Evolutionary conservation across 2,113 vertebrate genomes (phyloP).

Genomic region (Lepidothrix coronata): DNA sequence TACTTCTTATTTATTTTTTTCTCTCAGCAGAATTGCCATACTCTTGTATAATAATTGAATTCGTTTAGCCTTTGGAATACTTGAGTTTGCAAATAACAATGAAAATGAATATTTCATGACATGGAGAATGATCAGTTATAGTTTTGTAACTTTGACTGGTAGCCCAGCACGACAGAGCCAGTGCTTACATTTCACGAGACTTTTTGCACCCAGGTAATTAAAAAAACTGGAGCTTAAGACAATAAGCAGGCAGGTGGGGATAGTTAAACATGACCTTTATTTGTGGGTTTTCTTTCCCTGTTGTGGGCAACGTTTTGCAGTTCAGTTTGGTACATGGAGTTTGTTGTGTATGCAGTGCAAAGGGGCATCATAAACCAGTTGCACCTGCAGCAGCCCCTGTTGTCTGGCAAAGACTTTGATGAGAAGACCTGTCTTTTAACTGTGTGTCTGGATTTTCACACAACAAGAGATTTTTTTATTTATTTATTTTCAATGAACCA

Average conservation of each 20-base stretch:
- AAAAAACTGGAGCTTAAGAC: neutral
- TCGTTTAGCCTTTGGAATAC: slow-evolving; percentile 61
- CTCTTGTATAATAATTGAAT: slow-evolving; percentile 60
- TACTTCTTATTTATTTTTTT: slow-evolving; percentile 39
- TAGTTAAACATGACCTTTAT: slow-evolving; percentile 20
- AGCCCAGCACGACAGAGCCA: neutral
- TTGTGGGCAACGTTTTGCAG: neutral
- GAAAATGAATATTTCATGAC: slow-evolving; percentile 68
- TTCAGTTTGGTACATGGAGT: neutral
- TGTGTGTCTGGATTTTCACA: neutral
- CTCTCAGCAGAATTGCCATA: slow-evolving; percentile 27
- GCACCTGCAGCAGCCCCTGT: slow-evolving; percentile 55
- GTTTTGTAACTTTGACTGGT: slow-evolving; percentile 47
- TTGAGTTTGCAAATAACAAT: slow-evolving; percentile 65
- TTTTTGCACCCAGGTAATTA: slow-evolving; percentile 16
- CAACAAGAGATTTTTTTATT: neutral
- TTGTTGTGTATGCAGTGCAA: slow-evolving; percentile 35
- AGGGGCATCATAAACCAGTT: slow-evolving; percentile 64
- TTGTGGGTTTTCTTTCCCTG: neutral
- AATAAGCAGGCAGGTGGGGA: neutral
- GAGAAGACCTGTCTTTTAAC: neutral
- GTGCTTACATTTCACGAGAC: neutral
- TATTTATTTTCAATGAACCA: neutral
- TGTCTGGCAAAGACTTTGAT: slow-evolving; percentile 21
- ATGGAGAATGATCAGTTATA: slow-evolving; percentile 41